Evolutionary conservation across 2,113 vertebrate genomes (phyloP).

Genomic region (Sorex fumeus): DNA sequence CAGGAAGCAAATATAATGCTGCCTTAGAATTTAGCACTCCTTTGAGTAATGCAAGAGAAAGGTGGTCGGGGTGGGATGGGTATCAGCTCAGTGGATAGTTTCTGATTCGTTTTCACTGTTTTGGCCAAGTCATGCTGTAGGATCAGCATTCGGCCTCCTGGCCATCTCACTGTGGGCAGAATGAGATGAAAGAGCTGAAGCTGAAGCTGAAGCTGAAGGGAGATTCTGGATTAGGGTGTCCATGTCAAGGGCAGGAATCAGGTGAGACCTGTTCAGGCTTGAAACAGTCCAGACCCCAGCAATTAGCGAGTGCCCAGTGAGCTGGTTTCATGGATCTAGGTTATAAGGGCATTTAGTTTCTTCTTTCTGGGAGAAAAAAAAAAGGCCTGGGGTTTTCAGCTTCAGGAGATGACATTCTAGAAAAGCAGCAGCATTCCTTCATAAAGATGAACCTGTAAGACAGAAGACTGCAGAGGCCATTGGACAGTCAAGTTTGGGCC

Average conservation of each 20-base stretch:
- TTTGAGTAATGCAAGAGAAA: conserved; percentile 8
- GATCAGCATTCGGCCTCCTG: not conserved
- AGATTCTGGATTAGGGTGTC: not conserved
- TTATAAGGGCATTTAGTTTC: not conserved
- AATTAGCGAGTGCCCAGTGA: not conserved
- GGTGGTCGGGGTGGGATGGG: no score
- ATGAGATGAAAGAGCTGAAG: conserved; percentile 10
- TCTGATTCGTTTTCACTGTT: conserved; percentile 15
- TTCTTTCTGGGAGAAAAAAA: not conserved
- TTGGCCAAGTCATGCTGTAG: conserved; percentile 15
- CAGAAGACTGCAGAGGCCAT: no score
- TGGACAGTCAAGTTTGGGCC: no score
- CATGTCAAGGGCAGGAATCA: not conserved
- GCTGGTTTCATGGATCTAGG: not conserved
- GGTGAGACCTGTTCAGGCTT: not conserved
- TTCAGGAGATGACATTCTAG: not conserved
- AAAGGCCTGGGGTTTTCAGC: conserved; percentile 11
- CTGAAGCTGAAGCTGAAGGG: not conserved
- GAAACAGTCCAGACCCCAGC: not conserved
- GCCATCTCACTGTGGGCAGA: conserved; percentile 3
- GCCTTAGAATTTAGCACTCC: not conserved
- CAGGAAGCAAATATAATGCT: not conserved
- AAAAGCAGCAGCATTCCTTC: not conserved
- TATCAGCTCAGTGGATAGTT: not conserved
- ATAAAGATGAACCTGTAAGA: not conserved